phyloP scores from a whole-genome alignment of 2,797 vertebrate species.

The Sebastes dallii region DNA sequence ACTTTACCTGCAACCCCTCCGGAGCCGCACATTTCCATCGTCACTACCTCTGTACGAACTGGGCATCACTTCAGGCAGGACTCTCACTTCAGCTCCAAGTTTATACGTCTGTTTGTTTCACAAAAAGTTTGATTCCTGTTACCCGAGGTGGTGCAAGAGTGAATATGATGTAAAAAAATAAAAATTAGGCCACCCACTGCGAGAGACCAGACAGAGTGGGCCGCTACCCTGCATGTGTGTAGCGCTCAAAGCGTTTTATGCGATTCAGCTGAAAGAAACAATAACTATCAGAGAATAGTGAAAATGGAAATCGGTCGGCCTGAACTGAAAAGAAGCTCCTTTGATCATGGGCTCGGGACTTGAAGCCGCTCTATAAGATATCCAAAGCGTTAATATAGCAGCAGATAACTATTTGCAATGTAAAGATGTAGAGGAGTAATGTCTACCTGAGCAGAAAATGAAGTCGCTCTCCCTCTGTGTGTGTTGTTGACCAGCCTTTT shows the following conservation, averaged over 20 bases:
- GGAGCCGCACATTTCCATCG: constrained; percentile 18
- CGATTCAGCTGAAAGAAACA: constrained; percentile 14
- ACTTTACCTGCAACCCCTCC: constrained; percentile 50
- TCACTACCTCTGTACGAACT: constrained; percentile 3
- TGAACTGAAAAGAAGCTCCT: not conserved
- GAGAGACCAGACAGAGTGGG: constrained; percentile 33
- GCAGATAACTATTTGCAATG: not conserved
- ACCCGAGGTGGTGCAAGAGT: constrained; percentile 10
- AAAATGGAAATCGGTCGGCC: not conserved
- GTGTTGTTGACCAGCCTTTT: not conserved
- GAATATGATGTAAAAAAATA: constrained; percentile 20
- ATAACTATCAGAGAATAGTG: constrained; percentile 6
- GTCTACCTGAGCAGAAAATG: not conserved
- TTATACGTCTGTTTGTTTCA: constrained; percentile 32
- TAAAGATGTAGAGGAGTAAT: not conserved
- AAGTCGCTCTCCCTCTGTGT: not conserved
- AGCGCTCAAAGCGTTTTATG: constrained; percentile 9
- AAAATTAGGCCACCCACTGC: constrained; percentile 33
- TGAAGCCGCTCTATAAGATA: not conserved
- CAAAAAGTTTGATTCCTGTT: constrained; percentile 56
- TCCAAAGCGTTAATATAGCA: not conserved
- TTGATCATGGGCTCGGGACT: not conserved
- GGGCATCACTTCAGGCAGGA: constrained; percentile 50
- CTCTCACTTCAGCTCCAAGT: constrained; percentile 26
- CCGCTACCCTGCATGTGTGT: constrained; percentile 3